Percentiles rank a stretch among this genome's conserved stretches.
These are phyloP conservation scores for Calyptomena viridis DNA, from an alignment of 2,113 vertebrate genomes.

Conservation along the genomic window DNA sequence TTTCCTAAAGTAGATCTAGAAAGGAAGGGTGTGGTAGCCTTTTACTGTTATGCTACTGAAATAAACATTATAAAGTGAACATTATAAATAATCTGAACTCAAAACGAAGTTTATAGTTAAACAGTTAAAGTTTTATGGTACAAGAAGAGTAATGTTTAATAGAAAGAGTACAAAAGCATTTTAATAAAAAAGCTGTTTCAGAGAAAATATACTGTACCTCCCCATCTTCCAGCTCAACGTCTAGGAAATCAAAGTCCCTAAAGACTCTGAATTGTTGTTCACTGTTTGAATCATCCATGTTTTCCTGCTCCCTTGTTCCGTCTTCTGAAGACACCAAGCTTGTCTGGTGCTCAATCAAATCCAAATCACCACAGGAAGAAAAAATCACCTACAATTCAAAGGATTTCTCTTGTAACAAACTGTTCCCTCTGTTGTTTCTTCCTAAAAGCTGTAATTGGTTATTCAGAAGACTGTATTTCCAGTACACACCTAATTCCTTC, in stretches of 20 bases:
- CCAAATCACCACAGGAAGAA: slow-evolving; percentile 96
- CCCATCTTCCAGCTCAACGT: slow-evolving; percentile 97
- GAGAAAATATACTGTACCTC: slow-evolving; percentile 82
- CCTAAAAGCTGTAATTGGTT: slow-evolving; percentile 56
- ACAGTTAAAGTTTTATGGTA: slow-evolving; percentile 6
- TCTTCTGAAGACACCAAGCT: slow-evolving; percentile 96
- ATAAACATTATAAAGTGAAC: slow-evolving; percentile 37
- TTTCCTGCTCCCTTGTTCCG: slow-evolving; percentile 90
- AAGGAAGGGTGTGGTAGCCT: slow-evolving; percentile 72
- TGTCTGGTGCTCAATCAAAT: slow-evolving; percentile 93
- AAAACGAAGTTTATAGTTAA: slow-evolving; percentile 31
- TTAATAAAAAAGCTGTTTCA: background rate
- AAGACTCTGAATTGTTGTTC: slow-evolving; percentile 99
- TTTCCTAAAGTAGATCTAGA: slow-evolving; percentile 18
- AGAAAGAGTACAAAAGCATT: background rate
- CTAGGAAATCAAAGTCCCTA: slow-evolving; percentile 97
- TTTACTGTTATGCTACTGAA: slow-evolving; percentile 9
- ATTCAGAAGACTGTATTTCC: slow-evolving; percentile 67
- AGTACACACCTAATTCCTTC: slow-evolving; percentile 84
- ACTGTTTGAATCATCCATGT: slow-evolving; percentile 93
- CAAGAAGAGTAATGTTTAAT: slow-evolving; percentile 20
- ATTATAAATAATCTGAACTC: slow-evolving; percentile 25
- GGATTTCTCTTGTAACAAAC: slow-evolving; percentile 58
- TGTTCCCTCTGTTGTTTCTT: slow-evolving; percentile 53
- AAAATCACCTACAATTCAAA: slow-evolving; percentile 89